Evolutionary conservation across 2,888 invertebrate species (phyloP), one percentile per base, ranked within the genome.

Genomic region (Octonoba sinensis): DNA sequence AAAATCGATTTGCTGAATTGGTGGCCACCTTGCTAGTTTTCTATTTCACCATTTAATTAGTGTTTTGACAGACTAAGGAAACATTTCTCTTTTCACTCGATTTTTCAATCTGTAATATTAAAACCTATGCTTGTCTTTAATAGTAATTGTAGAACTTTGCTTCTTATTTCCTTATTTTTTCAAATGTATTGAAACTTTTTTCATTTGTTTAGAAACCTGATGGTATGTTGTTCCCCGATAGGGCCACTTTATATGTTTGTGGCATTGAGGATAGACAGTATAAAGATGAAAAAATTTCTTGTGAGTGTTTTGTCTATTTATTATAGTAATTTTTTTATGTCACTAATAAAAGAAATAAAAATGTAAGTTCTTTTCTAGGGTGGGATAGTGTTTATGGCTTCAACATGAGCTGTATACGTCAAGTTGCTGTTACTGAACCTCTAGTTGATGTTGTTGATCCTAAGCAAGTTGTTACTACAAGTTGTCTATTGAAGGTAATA

Each of bases 381-480:
- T 99, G 99, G 99, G 97, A 99, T 87, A 96, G 96, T 90, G 99
- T 99, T 1, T 99, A 99, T 87, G 99, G 99, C 67, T 99, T 99
- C 88, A 96, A 99, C 89, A 99, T 99, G 99, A 96, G 96, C 86
- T 96, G 96, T 86, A 99, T 99, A 88, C 92, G 98, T 72, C 95
- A 97, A 90, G 96, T 99, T 83, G 99, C 99, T 20, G 97, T 99
- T 85, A 95, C 95, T 51, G 99, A 99, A 90, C 99, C 99, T 0
- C 91, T 99, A 1, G 99, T 99, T 0, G 99, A 99, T 89, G 96
- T 98, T 16, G 99, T 99, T 1, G 99, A 99, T 89, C 96, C 97
- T 3, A 98, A 97, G 88, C 99, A 99, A 91, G 96, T 99, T 78
- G 98, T 99, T 59, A 96, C 99, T 3, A 97, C 96, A 88, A 94